phyloP scores from a whole-genome alignment of 2,113 vertebrate genomes.

The Sebastes fasciatus region DNA sequence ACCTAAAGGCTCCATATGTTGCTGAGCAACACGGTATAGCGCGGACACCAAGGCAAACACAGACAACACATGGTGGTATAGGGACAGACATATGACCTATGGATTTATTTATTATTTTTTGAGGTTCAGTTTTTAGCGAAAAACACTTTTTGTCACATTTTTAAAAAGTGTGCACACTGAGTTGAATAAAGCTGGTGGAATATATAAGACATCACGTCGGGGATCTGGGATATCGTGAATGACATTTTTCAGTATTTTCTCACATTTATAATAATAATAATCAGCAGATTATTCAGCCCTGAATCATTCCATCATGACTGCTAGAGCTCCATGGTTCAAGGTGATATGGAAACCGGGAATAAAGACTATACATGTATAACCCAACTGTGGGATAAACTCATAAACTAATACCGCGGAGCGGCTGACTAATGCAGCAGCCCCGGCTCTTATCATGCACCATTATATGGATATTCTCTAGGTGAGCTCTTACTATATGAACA shows the following conservation, averaged over 20 bases:
- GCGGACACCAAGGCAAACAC: not conserved
- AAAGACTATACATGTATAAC: not conserved
- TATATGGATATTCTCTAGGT: constrained; percentile 22
- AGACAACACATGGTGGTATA: not conserved
- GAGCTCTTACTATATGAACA: constrained; percentile 45
- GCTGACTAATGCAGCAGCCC: constrained; percentile 21
- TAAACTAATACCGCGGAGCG: constrained; percentile 3
- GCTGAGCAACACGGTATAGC: constrained; percentile 5
- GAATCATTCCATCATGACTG: not conserved
- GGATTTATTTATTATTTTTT: not conserved
- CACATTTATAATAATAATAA: not conserved
- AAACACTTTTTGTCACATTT: not conserved
- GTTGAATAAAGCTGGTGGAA: not conserved
- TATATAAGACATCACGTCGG: not conserved
- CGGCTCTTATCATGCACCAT: constrained; percentile 27
- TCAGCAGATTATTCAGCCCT: not conserved
- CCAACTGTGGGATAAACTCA: not conserved
- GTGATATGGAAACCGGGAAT: not conserved
- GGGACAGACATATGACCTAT: not conserved
- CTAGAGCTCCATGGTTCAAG: not conserved
- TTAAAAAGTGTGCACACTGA: not conserved
- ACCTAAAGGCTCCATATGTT: constrained; percentile 52
- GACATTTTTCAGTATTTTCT: not conserved
- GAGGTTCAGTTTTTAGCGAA: not conserved
- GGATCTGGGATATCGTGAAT: not conserved